A percentile compares a stretch with the other conserved stretches of the same genome.
phyloP scores from a whole-genome alignment of 2,888 invertebrate genomes.

The Muscina levida region DNA sequence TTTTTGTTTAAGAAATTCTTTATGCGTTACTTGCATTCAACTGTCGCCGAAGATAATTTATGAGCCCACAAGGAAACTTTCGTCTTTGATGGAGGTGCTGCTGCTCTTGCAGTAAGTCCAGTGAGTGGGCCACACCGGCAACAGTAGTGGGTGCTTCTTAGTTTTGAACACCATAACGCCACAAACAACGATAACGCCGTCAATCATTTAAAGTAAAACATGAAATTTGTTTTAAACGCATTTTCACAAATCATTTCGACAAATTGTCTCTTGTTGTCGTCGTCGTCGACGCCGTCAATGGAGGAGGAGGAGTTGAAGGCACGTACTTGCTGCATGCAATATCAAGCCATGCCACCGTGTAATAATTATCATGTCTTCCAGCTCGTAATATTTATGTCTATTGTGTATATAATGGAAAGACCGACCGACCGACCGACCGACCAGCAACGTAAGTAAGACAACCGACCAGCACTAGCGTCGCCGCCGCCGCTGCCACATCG shows the following conservation, averaged over 20 bases:
- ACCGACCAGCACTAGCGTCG: neutral
- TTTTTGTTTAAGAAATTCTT: constrained; percentile 24
- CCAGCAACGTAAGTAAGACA: neutral
- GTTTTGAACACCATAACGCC: constrained; percentile 28
- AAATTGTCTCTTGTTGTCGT: constrained; percentile 11
- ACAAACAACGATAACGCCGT: constrained; percentile 6
- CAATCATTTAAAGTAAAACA: constrained; percentile 45
- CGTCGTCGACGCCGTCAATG: neutral
- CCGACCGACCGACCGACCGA: constrained; percentile 2
- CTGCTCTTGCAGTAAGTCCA: neutral
- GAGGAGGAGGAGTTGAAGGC: constrained; percentile 9
- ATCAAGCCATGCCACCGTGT: constrained; percentile 37
- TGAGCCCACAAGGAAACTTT: constrained; percentile 4
- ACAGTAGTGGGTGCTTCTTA: neutral
- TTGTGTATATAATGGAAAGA: constrained; percentile 5
- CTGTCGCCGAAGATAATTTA: constrained; percentile 42
- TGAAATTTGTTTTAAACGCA: constrained; percentile 28
- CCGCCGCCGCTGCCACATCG: neutral
- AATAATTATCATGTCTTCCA: constrained; percentile 46
- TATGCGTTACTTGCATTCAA: neutral
- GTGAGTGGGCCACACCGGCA: neutral
- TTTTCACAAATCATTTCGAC: constrained; percentile 46
- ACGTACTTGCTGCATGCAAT: neutral
- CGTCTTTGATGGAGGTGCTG: too few relatives aligned
- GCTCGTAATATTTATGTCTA: constrained; percentile 37